phyloP scores from a whole-genome alignment of 2,888 invertebrate genomes.

The Carpatolechia fugitivella region DNA sequence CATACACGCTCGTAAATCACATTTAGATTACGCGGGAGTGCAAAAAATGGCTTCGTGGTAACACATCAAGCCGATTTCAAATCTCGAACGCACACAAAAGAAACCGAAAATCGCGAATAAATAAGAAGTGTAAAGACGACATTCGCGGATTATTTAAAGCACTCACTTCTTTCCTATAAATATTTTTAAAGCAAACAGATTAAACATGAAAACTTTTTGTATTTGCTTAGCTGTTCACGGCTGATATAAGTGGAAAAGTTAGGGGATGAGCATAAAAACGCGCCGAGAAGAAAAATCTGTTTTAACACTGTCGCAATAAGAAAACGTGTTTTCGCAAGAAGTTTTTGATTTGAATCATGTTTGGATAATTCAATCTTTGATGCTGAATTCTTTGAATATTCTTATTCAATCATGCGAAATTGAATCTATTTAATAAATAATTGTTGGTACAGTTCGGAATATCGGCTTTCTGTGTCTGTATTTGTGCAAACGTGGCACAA shows the following conservation, averaged over 20 bases:
- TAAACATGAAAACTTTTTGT: slow-evolving; percentile 75
- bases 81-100: slow-evolving; percentile 30
- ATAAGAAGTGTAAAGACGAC: slow-evolving; percentile 17
- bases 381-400: not conserved
- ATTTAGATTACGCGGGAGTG: not conserved
- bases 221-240: slow-evolving; percentile 75
- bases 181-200: slow-evolving; percentile 73
- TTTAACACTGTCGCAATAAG: slow-evolving; percentile 69
- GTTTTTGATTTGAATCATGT: slow-evolving; percentile 52
- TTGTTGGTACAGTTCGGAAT: not conserved
- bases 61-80: slow-evolving; percentile 26
- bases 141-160: slow-evolving; percentile 66
- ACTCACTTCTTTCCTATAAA: slow-evolving; percentile 68
- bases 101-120: slow-evolving; percentile 41
- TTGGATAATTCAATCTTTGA: slow-evolving; percentile 36
- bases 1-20: not conserved
- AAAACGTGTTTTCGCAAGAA: slow-evolving; percentile 30
- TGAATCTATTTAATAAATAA: not conserved
- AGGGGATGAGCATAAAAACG: slow-evolving; percentile 74
- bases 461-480: not conserved
- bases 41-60: slow-evolving; percentile 14
- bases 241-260: slow-evolving; percentile 79
- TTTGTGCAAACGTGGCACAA: not conserved
- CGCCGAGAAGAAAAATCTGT: slow-evolving; percentile 60
- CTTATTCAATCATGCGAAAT: not conserved